phyloP scores from a whole-genome alignment of 1,140 invertebrate species.

The Sitophilus oryzae region DNA sequence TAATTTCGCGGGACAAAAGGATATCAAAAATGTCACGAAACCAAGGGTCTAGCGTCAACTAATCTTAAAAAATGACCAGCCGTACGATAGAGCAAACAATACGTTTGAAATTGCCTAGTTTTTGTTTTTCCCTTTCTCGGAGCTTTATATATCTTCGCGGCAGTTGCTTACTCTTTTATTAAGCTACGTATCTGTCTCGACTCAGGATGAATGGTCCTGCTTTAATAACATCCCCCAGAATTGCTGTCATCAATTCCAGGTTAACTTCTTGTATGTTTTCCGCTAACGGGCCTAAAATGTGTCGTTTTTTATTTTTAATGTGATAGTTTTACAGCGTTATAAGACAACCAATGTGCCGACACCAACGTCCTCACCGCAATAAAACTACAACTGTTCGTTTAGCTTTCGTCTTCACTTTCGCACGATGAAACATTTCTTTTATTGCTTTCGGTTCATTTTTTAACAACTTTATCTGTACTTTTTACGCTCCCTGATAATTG shows the following conservation, averaged over 20 bases:
- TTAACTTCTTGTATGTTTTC: slow-evolving; percentile 27
- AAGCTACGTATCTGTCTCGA: slow-evolving; percentile 34
- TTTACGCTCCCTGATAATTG: too few relatives aligned
- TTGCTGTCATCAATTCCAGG: slow-evolving; percentile 27
- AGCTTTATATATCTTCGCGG: slow-evolving; percentile 33
- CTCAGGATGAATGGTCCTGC: slow-evolving; percentile 38
- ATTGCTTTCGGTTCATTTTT: too few relatives aligned
- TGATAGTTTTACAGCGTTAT: slow-evolving; percentile 25
- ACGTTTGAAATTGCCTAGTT: slow-evolving; percentile 27
- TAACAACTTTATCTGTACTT: too few relatives aligned
- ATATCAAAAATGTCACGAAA: slow-evolving; percentile 26
- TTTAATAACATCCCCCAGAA: slow-evolving; percentile 40
- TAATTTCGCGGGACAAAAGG: slow-evolving; percentile 24
- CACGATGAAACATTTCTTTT: too few relatives aligned
- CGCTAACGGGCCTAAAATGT: slow-evolving; percentile 27
- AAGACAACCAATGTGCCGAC: too few relatives aligned
- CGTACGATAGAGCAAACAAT: slow-evolving; percentile 26
- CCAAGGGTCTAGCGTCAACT: slow-evolving; percentile 22
- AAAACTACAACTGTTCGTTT: too few relatives aligned
- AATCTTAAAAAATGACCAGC: slow-evolving; percentile 27
- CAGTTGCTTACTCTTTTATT: slow-evolving; percentile 36
- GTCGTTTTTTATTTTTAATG: slow-evolving; percentile 28
- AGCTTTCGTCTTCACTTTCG: too few relatives aligned
- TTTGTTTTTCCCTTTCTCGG: slow-evolving; percentile 30
- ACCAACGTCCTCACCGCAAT: neutral